A percentile compares a stretch with the other conserved stretches of the same genome.
Evolutionary conservation across 2,888 invertebrate genomes (phyloP).

Genomic region (Coremacera marginata): DNA sequence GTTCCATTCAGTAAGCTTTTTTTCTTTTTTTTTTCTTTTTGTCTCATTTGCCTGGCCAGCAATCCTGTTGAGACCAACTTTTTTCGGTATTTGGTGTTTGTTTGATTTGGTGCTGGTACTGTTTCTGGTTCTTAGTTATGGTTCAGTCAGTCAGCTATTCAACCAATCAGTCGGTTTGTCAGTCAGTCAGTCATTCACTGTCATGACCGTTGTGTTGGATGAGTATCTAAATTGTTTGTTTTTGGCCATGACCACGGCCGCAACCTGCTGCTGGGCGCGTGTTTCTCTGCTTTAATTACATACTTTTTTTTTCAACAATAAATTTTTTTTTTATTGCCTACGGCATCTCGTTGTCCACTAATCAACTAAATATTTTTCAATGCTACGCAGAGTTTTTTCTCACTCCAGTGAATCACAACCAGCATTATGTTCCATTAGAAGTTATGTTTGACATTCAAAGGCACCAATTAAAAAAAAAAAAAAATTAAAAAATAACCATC

Average conservation of each 20-base stretch:
- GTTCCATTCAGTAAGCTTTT: not conserved
- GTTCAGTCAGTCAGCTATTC: not conserved
- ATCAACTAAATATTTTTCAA: not conserved
- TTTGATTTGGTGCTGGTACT: not conserved
- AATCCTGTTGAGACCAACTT: not conserved
- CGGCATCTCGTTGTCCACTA: not conserved
- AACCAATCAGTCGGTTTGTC: not conserved
- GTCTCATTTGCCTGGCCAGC: not conserved
- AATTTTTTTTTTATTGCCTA: not conserved
- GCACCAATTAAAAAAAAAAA: not conserved
- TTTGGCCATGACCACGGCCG: not conserved
- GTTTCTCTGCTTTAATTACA: constrained; percentile 14
- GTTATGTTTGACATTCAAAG: not conserved
- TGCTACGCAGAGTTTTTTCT: not conserved
- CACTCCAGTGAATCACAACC: not conserved
- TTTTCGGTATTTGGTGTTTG: not conserved
- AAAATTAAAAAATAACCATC: not conserved
- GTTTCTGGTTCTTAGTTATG: too few species aligned
- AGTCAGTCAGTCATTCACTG: not conserved
- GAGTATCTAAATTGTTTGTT: constrained; percentile 2
- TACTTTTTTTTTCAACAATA: not conserved
- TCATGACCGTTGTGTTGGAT: not conserved
- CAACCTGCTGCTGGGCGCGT: not conserved
- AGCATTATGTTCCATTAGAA: not conserved
- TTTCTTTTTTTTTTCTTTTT: too few species aligned